Conservation (phyloP, 2,888 invertebrate species). For the Cyclophora punctaria region DNA sequence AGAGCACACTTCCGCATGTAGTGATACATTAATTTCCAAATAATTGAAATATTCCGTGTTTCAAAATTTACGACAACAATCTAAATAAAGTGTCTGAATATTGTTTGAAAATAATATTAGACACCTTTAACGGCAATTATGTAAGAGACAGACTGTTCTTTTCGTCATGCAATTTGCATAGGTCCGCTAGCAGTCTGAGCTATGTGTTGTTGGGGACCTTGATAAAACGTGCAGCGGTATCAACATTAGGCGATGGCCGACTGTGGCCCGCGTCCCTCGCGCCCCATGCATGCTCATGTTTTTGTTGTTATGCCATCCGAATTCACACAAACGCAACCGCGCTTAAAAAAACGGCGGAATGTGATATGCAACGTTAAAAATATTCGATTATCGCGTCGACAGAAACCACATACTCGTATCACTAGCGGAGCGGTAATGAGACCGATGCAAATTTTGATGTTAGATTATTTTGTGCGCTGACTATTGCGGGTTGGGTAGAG, state of each 20-base stretch:
- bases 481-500: conserved; percentile 39
- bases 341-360: conserved; percentile 42
- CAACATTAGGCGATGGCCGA: conserved; percentile 18
- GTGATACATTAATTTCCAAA: conserved; percentile 1
- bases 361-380: conserved; percentile 54
- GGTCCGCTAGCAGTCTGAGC: conserved; percentile 24
- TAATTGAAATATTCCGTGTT: not conserved
- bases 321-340: conserved; percentile 27
- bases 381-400: conserved; percentile 49
- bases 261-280: conserved; percentile 10
- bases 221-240: conserved; percentile 17
- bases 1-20: conserved; percentile 27
- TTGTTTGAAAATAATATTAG: conserved; percentile 5
- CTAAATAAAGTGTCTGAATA: not conserved
- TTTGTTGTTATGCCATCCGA: conserved; percentile 28
- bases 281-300: conserved; percentile 15
- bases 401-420: conserved; percentile 32
- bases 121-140: conserved; percentile 16
- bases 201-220: conserved; percentile 23
- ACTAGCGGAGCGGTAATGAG: conserved; percentile 25
- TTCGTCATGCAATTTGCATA: conserved; percentile 33
- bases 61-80: too few species aligned
- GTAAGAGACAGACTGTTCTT: conserved; percentile 21
- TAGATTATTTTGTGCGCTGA: conserved; percentile 23
- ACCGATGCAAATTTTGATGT: conserved; percentile 20